Evolutionary conservation across 2,888 invertebrate genomes (phyloP).

Genomic region (Andrena haemorrhoa): DNA sequence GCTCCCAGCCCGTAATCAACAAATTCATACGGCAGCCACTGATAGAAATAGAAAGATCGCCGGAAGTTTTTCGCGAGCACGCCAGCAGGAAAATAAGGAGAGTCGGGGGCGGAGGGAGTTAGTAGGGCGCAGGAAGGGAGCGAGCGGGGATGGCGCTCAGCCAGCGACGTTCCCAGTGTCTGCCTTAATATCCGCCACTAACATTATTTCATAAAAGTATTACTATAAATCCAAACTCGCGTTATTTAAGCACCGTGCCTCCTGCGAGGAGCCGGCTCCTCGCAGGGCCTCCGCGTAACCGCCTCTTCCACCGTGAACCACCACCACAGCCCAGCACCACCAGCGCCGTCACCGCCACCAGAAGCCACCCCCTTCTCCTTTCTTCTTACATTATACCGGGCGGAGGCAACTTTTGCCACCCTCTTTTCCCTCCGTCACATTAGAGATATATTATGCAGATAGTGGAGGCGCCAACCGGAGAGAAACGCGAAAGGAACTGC

Average conservation of each 20-base stretch:
- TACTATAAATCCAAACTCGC: slow-evolving; percentile 84
- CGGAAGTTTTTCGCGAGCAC: slow-evolving; percentile 57
- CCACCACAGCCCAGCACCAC: slow-evolving; percentile 38
- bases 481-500: slow-evolving; percentile 69
- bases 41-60: slow-evolving; percentile 55
- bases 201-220: slow-evolving; percentile 85
- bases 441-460: slow-evolving; percentile 82
- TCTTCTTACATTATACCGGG: slow-evolving; percentile 76
- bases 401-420: slow-evolving; percentile 78
- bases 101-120: slow-evolving; percentile 30
- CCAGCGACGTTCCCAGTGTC: slow-evolving; percentile 80
- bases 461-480: slow-evolving; percentile 73
- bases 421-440: slow-evolving; percentile 78
- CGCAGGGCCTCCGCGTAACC: slow-evolving; percentile 29
- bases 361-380: slow-evolving; percentile 38
- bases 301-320: slow-evolving; percentile 18
- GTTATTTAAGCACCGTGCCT: slow-evolving; percentile 82
- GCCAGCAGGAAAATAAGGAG: slow-evolving; percentile 51
- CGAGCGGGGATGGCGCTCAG: slow-evolving; percentile 71
- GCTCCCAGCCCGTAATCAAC: slow-evolving; percentile 13
- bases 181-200: slow-evolving; percentile 85
- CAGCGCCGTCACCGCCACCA: slow-evolving; percentile 29
- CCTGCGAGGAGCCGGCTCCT: slow-evolving; percentile 61
- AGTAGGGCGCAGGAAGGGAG: slow-evolving; percentile 50
- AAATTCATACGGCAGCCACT: slow-evolving; percentile 42